Conservation (phyloP, 2,888 invertebrate species). For the Heliconius erato region DNA sequence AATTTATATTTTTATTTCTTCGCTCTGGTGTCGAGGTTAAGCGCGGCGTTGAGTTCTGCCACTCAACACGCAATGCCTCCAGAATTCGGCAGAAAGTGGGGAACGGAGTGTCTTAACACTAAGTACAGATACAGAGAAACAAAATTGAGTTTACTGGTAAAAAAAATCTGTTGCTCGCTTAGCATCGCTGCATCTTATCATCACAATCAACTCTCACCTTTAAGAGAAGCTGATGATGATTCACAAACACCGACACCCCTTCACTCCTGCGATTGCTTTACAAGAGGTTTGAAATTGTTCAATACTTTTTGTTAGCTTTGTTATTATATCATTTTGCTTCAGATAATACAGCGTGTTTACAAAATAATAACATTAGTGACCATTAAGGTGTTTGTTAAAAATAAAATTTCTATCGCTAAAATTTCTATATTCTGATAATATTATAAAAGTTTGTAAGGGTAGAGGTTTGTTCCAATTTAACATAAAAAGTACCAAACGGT, state of each 20-base stretch:
- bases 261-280: conserved; percentile 20
- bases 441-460: too few relatives aligned
- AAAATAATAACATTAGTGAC: background rate
- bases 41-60: too few relatives aligned
- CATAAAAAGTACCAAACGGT: too few relatives aligned
- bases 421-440: too few relatives aligned
- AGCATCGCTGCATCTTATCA: background rate
- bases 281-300: conserved; percentile 19
- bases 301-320: conserved; percentile 1
- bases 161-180: background rate
- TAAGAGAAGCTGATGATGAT: background rate
- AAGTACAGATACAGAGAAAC: too few relatives aligned
- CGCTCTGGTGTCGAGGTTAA: too few relatives aligned
- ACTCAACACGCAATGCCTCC: too few relatives aligned
- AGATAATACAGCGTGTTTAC: background rate
- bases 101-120: too few relatives aligned
- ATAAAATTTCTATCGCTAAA: background rate
- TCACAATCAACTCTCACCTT: conserved; percentile 19
- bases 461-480: too few relatives aligned
- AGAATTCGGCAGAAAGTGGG: too few relatives aligned
- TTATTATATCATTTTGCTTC: conserved; percentile 15
- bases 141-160: background rate
- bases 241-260: conserved; percentile 18
- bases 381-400: background rate
- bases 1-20: too few relatives aligned